Conservation (phyloP, 92 coral and sea anemone genomes). For the Paragorgia papillata region DNA sequence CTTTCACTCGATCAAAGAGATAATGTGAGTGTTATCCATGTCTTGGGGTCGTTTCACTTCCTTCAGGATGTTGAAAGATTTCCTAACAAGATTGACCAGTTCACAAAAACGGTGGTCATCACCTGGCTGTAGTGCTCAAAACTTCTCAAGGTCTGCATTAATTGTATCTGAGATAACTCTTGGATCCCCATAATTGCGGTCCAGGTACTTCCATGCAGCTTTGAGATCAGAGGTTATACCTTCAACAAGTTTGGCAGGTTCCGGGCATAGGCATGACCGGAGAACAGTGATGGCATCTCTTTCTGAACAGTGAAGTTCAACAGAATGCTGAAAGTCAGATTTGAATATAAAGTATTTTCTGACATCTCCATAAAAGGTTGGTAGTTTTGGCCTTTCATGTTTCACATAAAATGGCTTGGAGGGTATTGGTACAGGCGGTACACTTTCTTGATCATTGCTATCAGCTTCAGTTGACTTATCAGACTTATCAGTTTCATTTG, state of each 20-base stretch:
- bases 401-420: conserved; percentile 20
- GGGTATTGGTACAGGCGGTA: background rate
- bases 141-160: conserved; percentile 49
- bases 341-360: conserved; percentile 57
- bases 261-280: conserved; percentile 52
- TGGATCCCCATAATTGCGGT: conserved; percentile 56
- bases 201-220: conserved; percentile 52
- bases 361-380: conserved; percentile 60
- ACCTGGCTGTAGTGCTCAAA: conserved; percentile 51
- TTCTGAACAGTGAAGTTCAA: conserved; percentile 51
- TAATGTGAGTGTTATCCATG: conserved; percentile 60
- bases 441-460: background rate
- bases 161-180: conserved; percentile 50
- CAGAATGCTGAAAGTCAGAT: conserved; percentile 59
- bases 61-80: conserved; percentile 46
- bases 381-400: conserved; percentile 65
- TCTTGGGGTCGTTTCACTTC: conserved; percentile 58
- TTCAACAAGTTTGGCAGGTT: conserved; percentile 50
- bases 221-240: conserved; percentile 47
- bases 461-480: background rate
- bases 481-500: too few relatives aligned
- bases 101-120: conserved; percentile 65
- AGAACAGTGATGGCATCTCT: conserved; percentile 57
- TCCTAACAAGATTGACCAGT: conserved; percentile 45
- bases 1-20: conserved; percentile 23